Base-by-base conservation (phyloP, 2,888 invertebrate species). In the Serripes groenlandicus region DNA sequence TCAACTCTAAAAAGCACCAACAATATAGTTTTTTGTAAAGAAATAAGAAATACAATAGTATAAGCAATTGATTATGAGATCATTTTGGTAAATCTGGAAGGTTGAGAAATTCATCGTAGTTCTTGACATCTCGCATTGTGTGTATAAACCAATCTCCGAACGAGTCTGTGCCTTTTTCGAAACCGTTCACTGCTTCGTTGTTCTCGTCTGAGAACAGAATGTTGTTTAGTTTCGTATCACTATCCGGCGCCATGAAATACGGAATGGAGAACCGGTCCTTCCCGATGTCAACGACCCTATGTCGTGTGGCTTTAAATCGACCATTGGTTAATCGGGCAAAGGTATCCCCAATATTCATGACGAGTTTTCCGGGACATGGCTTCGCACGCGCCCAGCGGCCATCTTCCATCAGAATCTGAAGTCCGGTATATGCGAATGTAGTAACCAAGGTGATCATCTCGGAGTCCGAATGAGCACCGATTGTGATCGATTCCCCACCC, bases 171-270 rank as follows among this genome's bases (percentile, higher is more conserved):
- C 66, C 66, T n/a, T 66, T 42, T 4, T 26, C 42, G 28, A 66
- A 66, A 28, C 66, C 66, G 9, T 66, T 66, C 9, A 42, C 66
- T 1, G 2, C 42, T 4, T 18, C 26, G 0, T 66, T 0, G 23
- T 66, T 42, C 5, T 37, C 42, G 15, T 37, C 42, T 34, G 42
- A 30, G 28, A 66, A 15, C 15, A 66, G 23, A 42, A n/a, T 42
- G 21, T 23, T 42, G 5, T 37, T 34, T 42, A 66, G 66, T 26
- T 66, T 66, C 4, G 66, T 66, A 26, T 42, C 35, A 26, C 66
- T 66, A 42, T 37, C 37, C 37, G 66, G 66, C 28, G 66, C 66
- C 66, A 66, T 66, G 42, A 66, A 66, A 23, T 66, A 66, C 66
- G 66, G 66, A 42, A 66, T 42, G 11, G 66, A 66, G 26, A 35